Percentiles rank a stretch among this genome's conserved stretches.
Evolutionary conservation across 2,113 vertebrate species (phyloP).

Genomic region (Mesitornis unicolor): DNA sequence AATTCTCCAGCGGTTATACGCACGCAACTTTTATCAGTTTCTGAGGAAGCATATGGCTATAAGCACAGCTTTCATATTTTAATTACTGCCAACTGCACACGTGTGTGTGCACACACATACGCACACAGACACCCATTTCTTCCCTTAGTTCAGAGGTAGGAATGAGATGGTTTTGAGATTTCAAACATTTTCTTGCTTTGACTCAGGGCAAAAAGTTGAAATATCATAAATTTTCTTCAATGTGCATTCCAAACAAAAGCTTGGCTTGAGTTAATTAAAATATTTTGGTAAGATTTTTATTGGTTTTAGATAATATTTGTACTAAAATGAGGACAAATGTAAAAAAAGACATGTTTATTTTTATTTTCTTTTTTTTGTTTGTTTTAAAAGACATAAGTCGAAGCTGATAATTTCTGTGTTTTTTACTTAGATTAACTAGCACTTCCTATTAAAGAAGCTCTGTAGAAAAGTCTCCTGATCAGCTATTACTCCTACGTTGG

Average conservation of each 20-base stretch:
- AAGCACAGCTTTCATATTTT: background rate
- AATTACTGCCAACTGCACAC: constrained; percentile 20
- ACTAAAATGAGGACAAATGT: background rate
- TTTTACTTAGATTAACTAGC: background rate
- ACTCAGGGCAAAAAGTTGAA: background rate
- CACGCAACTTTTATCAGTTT: constrained; percentile 13
- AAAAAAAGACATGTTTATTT: background rate
- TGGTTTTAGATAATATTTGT: background rate
- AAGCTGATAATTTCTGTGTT: rapidly evolving
- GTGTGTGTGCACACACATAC: rapidly evolving
- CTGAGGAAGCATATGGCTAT: constrained; percentile 22
- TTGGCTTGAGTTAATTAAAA: background rate
- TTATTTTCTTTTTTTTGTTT: background rate
- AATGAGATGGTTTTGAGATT: background rate
- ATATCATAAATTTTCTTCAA: background rate
- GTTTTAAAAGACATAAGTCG: background rate
- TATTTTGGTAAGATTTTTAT: background rate
- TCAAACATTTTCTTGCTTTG: constrained; percentile 12
- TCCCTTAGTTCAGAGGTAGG: constrained; percentile 10
- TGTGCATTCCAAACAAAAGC: background rate
- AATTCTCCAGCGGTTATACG: background rate
- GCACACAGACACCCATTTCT: background rate
- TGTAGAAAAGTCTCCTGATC: background rate
- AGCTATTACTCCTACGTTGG: background rate
- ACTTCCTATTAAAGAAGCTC: background rate